Base-by-base conservation (phyloP, 1,140 invertebrate genomes). In the Heliconius hermathena region DNA sequence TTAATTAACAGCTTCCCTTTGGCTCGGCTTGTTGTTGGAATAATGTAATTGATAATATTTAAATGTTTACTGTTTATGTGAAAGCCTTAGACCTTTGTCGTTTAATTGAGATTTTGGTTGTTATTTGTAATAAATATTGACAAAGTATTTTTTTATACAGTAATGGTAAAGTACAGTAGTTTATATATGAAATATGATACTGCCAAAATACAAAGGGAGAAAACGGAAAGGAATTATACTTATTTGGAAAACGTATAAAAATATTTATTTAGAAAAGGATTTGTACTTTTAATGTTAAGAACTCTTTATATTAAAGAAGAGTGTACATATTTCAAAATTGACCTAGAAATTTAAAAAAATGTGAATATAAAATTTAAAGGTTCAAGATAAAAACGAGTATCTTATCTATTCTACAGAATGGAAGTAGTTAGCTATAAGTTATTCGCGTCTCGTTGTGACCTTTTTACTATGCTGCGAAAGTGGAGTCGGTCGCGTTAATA, bases 381-480 rank as follows among this genome's bases (percentile, higher is more conserved):
- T 60, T n/a, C 22, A 26, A 29, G 60, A 66, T 66, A 66, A 66
- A 66, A 66, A 66, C 9, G 60, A 29, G 60, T 29, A 22, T 29
- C 60, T 66, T 26, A 66, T 66, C 60, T 66, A 16, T 66, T 66
- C 60, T 66, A 29, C 26, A 66, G 26, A 66, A 66, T 66, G 60
- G 60, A 66, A 29, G 60, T 66, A 66, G 60, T 66, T 66, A 66
- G 60, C 60, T 66, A 66, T 66, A 26, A 26, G 60, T 66, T 66
- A 66, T 66, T 66, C 60, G 60, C 22, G 4, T 22, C 60, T n/a
- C 60, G 60, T 66, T 26, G 11, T 29, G 22, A 66, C 60, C 60
- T 66, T 66, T 66, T 66, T 66, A 66, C 60, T 66, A 66, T 66
- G 60, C 60, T 29, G 26, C 60, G 26, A 66, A 66, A 66, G 60